Evolutionary conservation across 2,797 vertebrate species (phyloP), one percentile per base, ranked within the genome.

Genomic region (Catamblyrhynchus diadema): DNA sequence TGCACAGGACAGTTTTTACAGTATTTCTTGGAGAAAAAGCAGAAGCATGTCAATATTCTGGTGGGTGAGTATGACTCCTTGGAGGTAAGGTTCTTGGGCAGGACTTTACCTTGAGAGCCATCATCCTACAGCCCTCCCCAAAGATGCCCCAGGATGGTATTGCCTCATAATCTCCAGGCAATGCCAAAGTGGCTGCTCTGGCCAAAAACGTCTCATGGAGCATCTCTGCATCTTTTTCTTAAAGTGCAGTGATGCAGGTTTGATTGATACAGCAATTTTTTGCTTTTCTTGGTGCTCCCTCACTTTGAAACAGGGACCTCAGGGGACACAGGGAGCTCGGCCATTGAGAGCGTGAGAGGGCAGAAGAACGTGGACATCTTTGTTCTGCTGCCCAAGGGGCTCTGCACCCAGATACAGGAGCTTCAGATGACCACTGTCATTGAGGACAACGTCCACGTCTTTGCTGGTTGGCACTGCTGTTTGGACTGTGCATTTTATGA

Each of bases 281-380:
- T 62, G 8, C 32, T 65, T 79, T 54, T 37, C 37, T 78, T 73
- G 6, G 3, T 75, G 69, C 18, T 86, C 12, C 23, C 33, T 77
- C 15, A 10, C 62, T 91, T 82, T 80, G 19, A 45, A 90, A 88
- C 86, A 99, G 99, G 98, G 19, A 99, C 99, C 2, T 99, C 99
- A 6, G 99, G 99, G 39, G 99, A 99, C 97, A 99, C 99, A 0
- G 99, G 99, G 4, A 98, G 99, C 80, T 98, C 99, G 0, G 99
- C 99, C 57, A 98, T 99, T 1, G 98, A 99, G 77, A 98, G 99
- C 0, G 98, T 98, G 8, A 98, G 98, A 81, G 98, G 98, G 12
- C 96, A 98, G 59, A 90, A 94, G 69, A 98, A 98, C 0, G 17
- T 99, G 94, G 98, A 99, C 61, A 97, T 99, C 91, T 96, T 99